Base-by-base conservation (phyloP, 1,140 invertebrate genomes). In the Hydropsyche tenuis region DNA sequence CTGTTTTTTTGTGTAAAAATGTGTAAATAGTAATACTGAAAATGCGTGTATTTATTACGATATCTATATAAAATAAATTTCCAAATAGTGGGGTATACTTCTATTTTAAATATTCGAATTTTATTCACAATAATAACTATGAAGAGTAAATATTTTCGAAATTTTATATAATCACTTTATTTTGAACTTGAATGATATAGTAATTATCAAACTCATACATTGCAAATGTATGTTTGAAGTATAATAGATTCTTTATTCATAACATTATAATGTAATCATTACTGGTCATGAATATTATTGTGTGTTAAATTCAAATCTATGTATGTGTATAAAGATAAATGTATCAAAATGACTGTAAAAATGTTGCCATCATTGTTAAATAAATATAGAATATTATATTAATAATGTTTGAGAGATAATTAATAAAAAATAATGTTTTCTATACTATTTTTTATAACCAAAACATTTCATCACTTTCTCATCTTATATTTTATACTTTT, bases 351-450 rank as follows among this genome's bases (percentile, higher is more conserved):
- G 56, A 25, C 22, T 60, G 56, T 25, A 60, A 60, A 60, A 60
- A 60, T 60, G 23, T 60, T 60, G 23, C 56, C 20, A 48, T n/a
- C 11, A 48, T 48, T 48, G 11, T 16, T n/a, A 48, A 48, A 7
- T 3, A 3, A 7, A 16, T 7, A 48, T 14, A 37, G 30, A 23
- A 56, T 56, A 60, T 7, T 48, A 68, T 45, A 30, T n/a, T 63
- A 65, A 48, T 46, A 68, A 18, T 46, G 65, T 68, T 46, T 68
- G n/a, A 22, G 48, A 22, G 16, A 46, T 48, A 48, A 45, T 68
- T 11, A 65, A 65, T 43, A 68, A 46, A 68, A 42, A 68, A n/a
- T n/a, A 18, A 68, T 68, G 65, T 68, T 68, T 68, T 68, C 42
- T 43, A 45, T 43, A 42, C 63, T n/a, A 4, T 16, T 5, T 5